Base-by-base conservation (phyloP, 2,113 vertebrate genomes). In the Recurvirostra avosetta region DNA sequence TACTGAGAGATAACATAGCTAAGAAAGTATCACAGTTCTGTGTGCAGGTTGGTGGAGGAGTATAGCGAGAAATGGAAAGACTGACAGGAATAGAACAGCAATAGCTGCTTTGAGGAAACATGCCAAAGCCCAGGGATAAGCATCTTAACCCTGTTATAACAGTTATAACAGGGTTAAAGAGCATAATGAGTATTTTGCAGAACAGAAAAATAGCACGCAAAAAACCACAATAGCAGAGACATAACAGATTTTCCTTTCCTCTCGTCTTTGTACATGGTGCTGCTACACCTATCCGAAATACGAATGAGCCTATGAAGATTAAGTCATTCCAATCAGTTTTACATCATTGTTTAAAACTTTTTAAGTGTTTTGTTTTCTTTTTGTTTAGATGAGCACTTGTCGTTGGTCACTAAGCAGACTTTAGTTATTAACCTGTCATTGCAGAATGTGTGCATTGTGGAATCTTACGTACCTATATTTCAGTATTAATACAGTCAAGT, bases 191-290 rank as follows among this genome's bases (percentile, higher is more conserved):
- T 61, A 49, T 81, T 76, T 61, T 82, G 34, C 45, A 76, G 25
- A 73, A 72, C 11, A 84, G 9, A 71, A 80, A 61, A 75, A 77
- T 15, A 36, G 1, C 12, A 9, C 41, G 6, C 5, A 78, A 49
- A 16, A 7, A 1, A 0, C 3, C 10, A 6, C 12, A 34, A 19
- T 47, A 67, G 56, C 11, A 61, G 12, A 61, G 56, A 32, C 8
- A 20, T 27, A 72, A 30, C 2, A 45, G 34, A 34, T 68, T 55
- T 61, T 50, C 4, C 70, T 76, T 62, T 53, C 13, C 4, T 82
- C 7, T 89, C 21, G 53, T 67, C 52, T 56, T 79, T 9, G 4
- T 38, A 23, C 4, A 6, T 45, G 65, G 43, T 47, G 34, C 30
- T 41, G 12, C 25, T 68, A 27, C 16, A 38, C 9, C 11, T 71